Percentiles rank a stretch among this genome's conserved stretches.
Evolutionary conservation across 1,140 invertebrate species (phyloP).

Genomic region (Sesamia nonagrioides): DNA sequence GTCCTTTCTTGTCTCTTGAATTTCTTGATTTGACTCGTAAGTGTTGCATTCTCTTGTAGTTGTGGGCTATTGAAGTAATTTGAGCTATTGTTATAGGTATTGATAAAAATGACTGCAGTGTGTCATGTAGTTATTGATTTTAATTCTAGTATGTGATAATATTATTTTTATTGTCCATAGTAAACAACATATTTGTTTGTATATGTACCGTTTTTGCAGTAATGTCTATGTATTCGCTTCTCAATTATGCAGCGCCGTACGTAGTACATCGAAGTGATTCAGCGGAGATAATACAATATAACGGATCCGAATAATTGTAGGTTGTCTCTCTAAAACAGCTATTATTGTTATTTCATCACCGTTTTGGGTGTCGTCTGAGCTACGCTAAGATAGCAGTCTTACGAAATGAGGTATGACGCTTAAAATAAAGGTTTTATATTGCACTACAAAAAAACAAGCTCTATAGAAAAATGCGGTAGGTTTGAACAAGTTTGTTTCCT

Average conservation of each 20-base stretch:
- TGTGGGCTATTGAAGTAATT: not conserved
- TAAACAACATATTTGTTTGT: too few relatives aligned
- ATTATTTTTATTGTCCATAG: too few relatives aligned
- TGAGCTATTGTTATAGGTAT: not conserved
- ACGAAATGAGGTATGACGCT: not conserved
- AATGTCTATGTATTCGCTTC: too few relatives aligned
- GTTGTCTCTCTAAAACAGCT: not conserved
- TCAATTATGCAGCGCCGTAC: too few relatives aligned
- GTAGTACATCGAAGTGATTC: too few relatives aligned
- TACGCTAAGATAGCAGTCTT: not conserved
- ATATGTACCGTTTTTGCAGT: too few relatives aligned
- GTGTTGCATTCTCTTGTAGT: slow-evolving; percentile 23
- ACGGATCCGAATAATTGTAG: too few relatives aligned
- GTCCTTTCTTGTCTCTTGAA: not conserved
- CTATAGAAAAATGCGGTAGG: too few relatives aligned
- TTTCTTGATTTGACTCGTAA: slow-evolving; percentile 11
- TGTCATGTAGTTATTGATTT: not conserved
- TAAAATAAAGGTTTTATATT: not conserved
- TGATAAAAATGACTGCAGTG: too few relatives aligned
- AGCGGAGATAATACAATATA: too few relatives aligned
- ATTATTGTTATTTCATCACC: not conserved
- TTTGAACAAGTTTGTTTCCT: not conserved
- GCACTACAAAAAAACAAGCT: too few relatives aligned
- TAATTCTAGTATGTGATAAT: not conserved
- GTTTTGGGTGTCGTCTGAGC: too few relatives aligned